Conservation (phyloP, 2,797 vertebrate genomes). For the Peromyscus nudipes region DNA sequence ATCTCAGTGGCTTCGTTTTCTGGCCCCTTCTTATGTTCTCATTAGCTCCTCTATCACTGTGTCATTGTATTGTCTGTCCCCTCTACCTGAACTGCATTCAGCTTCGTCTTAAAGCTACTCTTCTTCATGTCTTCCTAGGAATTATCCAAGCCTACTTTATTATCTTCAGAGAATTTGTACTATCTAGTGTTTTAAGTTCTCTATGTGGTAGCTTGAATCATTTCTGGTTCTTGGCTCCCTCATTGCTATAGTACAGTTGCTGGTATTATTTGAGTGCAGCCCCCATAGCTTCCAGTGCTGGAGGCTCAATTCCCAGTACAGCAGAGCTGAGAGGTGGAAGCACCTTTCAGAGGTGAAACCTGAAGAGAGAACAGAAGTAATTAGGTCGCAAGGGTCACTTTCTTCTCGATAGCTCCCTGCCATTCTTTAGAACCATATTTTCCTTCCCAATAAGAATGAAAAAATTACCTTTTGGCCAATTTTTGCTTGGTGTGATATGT, state of each 20-base stretch:
- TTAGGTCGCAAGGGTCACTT: too few species aligned
- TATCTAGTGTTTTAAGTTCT: neutral
- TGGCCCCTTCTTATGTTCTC: neutral
- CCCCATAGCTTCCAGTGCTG: neutral
- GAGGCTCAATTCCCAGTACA: neutral
- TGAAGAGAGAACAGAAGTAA: neutral
- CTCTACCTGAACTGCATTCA: neutral
- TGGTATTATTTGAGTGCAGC: neutral
- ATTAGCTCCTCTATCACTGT: neutral
- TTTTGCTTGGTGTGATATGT: neutral
- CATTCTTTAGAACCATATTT: neutral
- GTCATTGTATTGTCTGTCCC: neutral
- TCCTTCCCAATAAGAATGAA: neutral
- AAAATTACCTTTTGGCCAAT: neutral
- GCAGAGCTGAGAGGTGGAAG: neutral
- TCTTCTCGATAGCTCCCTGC: neutral
- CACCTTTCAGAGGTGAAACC: neutral
- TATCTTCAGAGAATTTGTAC: conserved; percentile 5
- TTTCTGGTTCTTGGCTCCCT: neutral
- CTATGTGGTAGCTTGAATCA: neutral
- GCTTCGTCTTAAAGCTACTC: conserved; percentile 18
- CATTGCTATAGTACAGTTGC: neutral
- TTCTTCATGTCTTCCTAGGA: conserved; percentile 8
- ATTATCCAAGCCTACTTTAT: conserved; percentile 2
- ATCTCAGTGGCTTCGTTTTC: neutral